These are phyloP conservation scores for Ramazzottius varieornatus DNA, from an alignment of 2,888 invertebrate species.

Conservation along the genomic window DNA sequence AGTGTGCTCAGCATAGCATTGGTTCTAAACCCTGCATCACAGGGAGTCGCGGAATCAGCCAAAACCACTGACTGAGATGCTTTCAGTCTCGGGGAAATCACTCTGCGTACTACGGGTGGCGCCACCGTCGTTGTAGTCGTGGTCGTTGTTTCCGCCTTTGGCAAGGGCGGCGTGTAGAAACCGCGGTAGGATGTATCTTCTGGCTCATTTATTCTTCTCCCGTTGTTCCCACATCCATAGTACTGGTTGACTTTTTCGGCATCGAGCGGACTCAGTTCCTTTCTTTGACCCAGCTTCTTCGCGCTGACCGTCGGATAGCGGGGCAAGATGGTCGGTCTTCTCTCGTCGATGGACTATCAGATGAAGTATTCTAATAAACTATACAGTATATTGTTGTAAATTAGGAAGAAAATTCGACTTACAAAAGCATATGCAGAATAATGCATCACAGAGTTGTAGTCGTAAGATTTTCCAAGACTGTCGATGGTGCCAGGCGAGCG, in stretches of 20 bases:
- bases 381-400: no score
- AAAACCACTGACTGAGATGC: not conserved
- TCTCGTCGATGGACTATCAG: not conserved
- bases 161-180: not conserved
- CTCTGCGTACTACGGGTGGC: not conserved
- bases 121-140: not conserved
- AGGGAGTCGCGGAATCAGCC: not conserved
- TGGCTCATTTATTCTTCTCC: not conserved
- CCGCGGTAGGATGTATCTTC: no score
- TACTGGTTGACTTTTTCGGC: not conserved
- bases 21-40: not conserved
- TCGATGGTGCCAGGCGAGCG: not conserved
- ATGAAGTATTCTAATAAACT: no score
- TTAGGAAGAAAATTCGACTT: not conserved
- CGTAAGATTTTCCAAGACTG: not conserved
- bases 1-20: not conserved
- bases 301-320: not conserved
- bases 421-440: slow-evolving; percentile 1
- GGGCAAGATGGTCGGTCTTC: not conserved
- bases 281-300: not conserved
- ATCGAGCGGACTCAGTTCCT: not conserved
- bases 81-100: no score
- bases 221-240: not conserved
- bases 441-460: not conserved
- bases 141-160: not conserved